phyloP scores from a whole-genome alignment of 2,113 vertebrate genomes.

The Enhydra lutris region DNA sequence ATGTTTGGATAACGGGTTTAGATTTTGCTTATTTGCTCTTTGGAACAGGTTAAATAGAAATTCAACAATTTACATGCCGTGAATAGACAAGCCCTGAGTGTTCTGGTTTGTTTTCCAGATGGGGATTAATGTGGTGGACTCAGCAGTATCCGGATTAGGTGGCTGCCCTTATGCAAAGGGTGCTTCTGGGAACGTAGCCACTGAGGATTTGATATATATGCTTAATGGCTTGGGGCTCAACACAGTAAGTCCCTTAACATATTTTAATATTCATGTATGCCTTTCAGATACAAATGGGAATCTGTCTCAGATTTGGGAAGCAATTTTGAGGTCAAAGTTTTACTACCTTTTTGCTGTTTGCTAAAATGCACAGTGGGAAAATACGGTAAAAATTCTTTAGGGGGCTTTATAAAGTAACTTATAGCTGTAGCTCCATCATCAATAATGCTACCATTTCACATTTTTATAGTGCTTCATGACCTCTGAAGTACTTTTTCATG shows the following conservation, averaged over 20 bases:
- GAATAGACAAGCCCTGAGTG: neutral
- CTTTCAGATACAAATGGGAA: neutral
- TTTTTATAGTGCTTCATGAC: neutral
- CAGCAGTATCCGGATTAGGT: slow-evolving; percentile 93
- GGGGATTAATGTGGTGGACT: slow-evolving; percentile 94
- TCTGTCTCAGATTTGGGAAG: slow-evolving; percentile 35
- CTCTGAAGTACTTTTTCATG: neutral
- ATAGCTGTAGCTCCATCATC: neutral
- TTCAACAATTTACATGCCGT: neutral
- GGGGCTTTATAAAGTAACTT: neutral
- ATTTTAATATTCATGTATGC: neutral
- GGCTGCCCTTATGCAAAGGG: slow-evolving; percentile 95
- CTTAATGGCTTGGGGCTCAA: slow-evolving; percentile 93
- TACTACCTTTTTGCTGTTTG: slow-evolving; percentile 10
- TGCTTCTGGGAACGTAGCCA: slow-evolving; percentile 96
- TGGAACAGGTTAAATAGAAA: slow-evolving; percentile 2
- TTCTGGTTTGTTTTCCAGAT: slow-evolving; percentile 87
- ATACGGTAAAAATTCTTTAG: neutral
- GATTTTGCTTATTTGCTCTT: neutral
- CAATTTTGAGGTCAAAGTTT: slow-evolving; percentile 49
- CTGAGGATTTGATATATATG: slow-evolving; percentile 96
- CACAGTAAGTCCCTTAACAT: slow-evolving; percentile 87
- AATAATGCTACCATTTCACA: neutral
- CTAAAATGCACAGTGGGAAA: slow-evolving; percentile 41
- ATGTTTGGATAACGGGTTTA: neutral